Base-by-base conservation (phyloP, 2,113 vertebrate genomes). In the Tetraodon nigroviridis region DNA sequence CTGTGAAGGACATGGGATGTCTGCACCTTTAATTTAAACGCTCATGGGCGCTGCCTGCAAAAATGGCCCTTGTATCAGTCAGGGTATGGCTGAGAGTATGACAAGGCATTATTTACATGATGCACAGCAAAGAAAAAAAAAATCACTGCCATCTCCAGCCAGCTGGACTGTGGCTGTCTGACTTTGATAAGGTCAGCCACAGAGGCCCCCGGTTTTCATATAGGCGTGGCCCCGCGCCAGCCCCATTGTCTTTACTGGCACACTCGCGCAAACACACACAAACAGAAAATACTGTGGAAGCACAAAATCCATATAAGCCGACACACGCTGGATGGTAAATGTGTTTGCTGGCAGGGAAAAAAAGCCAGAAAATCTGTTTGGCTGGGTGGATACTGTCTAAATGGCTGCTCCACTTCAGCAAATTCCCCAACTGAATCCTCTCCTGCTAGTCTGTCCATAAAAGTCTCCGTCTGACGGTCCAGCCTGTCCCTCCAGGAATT, bases 121-220 rank as follows among this genome's bases (percentile, higher is more conserved):
- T 51, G 21, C 12, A 44, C 3, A 8, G 17, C 29, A 24, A 20
- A 46, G n/a, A n/a, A 46, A 1, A 44, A 44, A 40, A 61, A 61
- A 57, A 13, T 55, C 4, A 53, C n/a, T 40, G 16, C 21, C 14
- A 55, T 78, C 61, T 61, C 18, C 18, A 63, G 61, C 71, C 80
- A 78, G 76, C 80, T 78, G 76, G 71, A 82, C 73, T 71, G 75
- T 75, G 76, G 84, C 82, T 81, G 84, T 64, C 62, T 78, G 79
- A 84, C 83, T 78, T 84, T 87, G 83, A 86, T 84, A 87, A 84
- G 87, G 85, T 86, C 82, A 86, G 71, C 71, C 65, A 18, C 69
- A 61, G 77, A 80, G 80, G 69, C 76, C 72, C 29, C 61, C 55
- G 73, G 73, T 82, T 83, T 80, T 81, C 79, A 79, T 58, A 78